Base-by-base conservation (phyloP, 2,113 vertebrate species). In the Varanus komodoensis region DNA sequence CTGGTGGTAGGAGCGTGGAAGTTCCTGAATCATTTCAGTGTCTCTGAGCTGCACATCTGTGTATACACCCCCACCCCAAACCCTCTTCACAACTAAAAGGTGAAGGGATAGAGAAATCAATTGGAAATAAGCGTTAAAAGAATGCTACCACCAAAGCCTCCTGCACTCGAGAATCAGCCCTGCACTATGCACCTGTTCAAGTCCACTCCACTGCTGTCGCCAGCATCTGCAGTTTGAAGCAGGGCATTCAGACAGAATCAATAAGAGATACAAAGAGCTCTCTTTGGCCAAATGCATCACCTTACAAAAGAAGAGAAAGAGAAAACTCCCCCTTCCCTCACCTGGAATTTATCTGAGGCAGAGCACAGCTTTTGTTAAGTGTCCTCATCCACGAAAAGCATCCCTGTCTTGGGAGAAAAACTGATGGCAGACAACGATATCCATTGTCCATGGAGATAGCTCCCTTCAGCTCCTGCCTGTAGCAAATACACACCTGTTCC, bases 401-500 rank as follows among this genome's bases (percentile, higher is more conserved):
- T 95, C 95, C 95, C 96, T 91, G 95, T 92, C 96, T 96, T 94
- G 92, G 95, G 95, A 97, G 97, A 97, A 97, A 97, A 95, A 96
- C 89, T 74, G 94, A 94, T 95, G 96, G 98, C 96, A 94, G 97
- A 97, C 96, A 98, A 98, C 97, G 97, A 97, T 94, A 6, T 95
- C 96, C 96, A 97, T 97, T 98, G 96, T 98, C 96, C 94, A 82
- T 92, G 95, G 96, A 96, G 93, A 95, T 64, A 95, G 96, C 97
- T 97, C 95, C 95, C 96, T 95, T 90, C 94, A 97, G 96, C 97
- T 94, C 93, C 93, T 95, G 94, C 97, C 96, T 97, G 97, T 97
- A 97, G 97, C 97, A 97, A 95, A 97, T 77, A 94, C 97, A 97
- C 97, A 98, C 98, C 98, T 98, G 98, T 97, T 98, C 96, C 97